A percentile compares a stretch with the other conserved stretches of the same genome.
These are phyloP conservation scores for Canis aureus DNA, from an alignment of 2,113 vertebrate species.

Conservation along the genomic window DNA sequence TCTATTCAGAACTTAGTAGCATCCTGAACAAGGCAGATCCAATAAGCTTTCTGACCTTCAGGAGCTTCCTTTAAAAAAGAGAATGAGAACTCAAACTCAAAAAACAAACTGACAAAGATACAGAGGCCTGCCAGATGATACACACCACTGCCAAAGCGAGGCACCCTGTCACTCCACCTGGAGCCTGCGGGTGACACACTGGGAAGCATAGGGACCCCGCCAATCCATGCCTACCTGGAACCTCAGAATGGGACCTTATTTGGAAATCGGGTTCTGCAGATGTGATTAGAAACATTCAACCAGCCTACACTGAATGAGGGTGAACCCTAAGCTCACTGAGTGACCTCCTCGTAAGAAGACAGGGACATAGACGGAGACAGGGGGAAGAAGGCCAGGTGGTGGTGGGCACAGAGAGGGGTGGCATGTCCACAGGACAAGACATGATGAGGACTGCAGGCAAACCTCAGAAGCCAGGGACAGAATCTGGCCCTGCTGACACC, in stretches of 20 bases:
- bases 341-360: background rate
- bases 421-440: background rate
- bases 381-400: background rate
- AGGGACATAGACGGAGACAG: background rate
- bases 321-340: background rate
- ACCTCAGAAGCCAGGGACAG: background rate
- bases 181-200: accelerated
- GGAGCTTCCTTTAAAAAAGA: background rate
- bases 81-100: background rate
- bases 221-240: background rate
- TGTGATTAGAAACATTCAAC: background rate
- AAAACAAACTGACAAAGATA: background rate
- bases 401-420: background rate
- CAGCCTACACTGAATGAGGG: background rate
- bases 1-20: background rate
- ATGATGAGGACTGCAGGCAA: background rate
- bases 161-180: too few species aligned
- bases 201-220: accelerated
- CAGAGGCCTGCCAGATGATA: background rate
- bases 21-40: background rate
- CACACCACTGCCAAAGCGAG: background rate
- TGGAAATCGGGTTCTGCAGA: background rate
- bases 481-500: background rate
- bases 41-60: background rate
- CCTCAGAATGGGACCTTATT: background rate